Conservation (phyloP, 2,113 vertebrate species). For the Phycodurus eques region DNA sequence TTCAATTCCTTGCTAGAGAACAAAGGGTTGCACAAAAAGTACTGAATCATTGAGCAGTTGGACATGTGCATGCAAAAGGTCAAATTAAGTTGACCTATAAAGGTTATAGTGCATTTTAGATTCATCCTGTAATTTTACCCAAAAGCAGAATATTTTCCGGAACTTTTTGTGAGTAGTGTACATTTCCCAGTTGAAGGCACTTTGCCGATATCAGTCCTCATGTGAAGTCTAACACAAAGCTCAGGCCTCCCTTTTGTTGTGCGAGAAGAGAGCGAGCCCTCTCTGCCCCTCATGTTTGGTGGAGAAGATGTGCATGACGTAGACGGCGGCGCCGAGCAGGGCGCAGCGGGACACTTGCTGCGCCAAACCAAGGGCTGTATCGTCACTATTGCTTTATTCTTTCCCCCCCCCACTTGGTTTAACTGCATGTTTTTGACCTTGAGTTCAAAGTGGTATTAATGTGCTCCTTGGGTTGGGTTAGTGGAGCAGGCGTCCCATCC, state of each 20-base stretch:
- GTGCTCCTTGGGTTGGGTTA: conserved; percentile 31
- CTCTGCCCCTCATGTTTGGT: conserved; percentile 90
- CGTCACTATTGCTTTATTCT: conserved; percentile 76
- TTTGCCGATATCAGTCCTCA: conserved; percentile 69
- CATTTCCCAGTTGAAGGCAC: conserved; percentile 73
- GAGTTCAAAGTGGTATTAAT: conserved; percentile 71
- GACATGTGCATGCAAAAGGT: too few relatives aligned
- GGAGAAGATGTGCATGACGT: conserved; percentile 89
- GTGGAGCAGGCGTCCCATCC: conserved; percentile 51
- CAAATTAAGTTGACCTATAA: too few relatives aligned
- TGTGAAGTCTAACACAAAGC: conserved; percentile 73
- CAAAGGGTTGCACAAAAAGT: too few relatives aligned
- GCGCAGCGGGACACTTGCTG: conserved; percentile 83
- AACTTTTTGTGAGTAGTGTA: conserved; percentile 21
- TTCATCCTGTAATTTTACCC: background rate
- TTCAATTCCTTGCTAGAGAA: too few relatives aligned
- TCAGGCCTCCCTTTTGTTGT: conserved; percentile 34
- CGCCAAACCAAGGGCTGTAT: conserved; percentile 81
- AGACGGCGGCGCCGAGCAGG: conserved; percentile 74
- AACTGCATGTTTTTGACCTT: conserved; percentile 74
- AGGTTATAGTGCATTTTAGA: background rate
- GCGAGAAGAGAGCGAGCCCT: conserved; percentile 63
- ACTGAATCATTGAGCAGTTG: too few relatives aligned
- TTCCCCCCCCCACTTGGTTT: conserved; percentile 50
- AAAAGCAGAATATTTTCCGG: background rate